Evolutionary conservation across 1,140 invertebrate genomes (phyloP).

Genomic region (Drosophila pseudoobscura): DNA sequence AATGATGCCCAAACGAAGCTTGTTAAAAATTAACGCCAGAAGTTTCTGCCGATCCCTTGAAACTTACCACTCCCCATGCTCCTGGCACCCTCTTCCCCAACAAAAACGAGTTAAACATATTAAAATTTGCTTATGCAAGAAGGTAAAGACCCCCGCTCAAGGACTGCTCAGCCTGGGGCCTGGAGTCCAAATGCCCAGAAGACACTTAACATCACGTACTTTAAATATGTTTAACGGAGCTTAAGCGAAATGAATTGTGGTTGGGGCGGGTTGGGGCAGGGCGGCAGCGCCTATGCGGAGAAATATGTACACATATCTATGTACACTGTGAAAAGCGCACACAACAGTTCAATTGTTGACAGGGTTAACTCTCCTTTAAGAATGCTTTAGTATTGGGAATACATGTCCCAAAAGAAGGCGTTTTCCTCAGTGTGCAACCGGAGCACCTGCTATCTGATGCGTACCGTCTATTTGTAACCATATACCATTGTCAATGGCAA

Average conservation of each 20-base stretch:
- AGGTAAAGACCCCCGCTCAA: slow-evolving; percentile 25
- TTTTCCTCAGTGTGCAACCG: background rate
- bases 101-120: slow-evolving; percentile 77
- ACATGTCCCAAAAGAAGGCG: too few species aligned
- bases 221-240: slow-evolving; percentile 79
- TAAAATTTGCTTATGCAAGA: slow-evolving; percentile 75
- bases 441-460: background rate
- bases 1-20: slow-evolving; percentile 12
- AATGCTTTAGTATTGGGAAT: too few species aligned
- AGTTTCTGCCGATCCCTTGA: background rate
- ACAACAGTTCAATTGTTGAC: too few species aligned
- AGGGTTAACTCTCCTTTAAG: too few species aligned
- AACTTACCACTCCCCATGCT: background rate
- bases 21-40: slow-evolving; percentile 51
- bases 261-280: background rate
- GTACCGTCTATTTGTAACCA: slow-evolving; percentile 21
- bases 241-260: slow-evolving; percentile 70
- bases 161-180: background rate
- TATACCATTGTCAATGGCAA: slow-evolving; percentile 48
- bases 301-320: background rate
- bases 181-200: slow-evolving; percentile 50
- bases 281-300: too few species aligned
- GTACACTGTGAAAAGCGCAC: background rate
- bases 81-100: slow-evolving; percentile 3
- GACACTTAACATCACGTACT: slow-evolving; percentile 75